phyloP scores from a whole-genome alignment of 2,113 vertebrate species.

The Sorex araneus region DNA sequence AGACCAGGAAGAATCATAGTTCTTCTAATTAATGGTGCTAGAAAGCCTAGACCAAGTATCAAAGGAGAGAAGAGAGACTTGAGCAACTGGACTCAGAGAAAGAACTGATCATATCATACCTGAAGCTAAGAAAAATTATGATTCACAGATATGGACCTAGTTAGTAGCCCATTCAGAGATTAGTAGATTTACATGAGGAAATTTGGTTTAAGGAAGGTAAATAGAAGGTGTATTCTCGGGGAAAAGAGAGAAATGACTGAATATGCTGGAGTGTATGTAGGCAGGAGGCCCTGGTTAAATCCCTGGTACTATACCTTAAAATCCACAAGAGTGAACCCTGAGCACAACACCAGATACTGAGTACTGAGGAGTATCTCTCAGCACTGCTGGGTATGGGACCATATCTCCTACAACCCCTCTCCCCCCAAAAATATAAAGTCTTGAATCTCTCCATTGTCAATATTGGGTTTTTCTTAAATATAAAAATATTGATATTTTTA shows the following conservation, averaged over 20 bases:
- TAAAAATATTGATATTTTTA: no score
- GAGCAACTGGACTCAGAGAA: background rate
- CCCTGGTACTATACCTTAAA: no score
- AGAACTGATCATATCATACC: background rate
- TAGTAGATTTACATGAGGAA: background rate
- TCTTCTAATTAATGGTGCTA: background rate
- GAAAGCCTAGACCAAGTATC: background rate
- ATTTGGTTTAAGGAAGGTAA: background rate
- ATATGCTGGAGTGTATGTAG: no score
- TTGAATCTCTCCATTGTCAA: background rate
- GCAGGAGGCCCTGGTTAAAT: no score
- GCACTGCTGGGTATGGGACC: no score
- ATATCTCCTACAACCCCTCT: no score
- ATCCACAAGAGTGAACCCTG: no score
- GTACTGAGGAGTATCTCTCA: no score
- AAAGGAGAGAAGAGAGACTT: background rate
- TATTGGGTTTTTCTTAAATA: background rate
- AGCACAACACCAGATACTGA: no score
- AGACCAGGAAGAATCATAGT: background rate
- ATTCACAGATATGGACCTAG: background rate
- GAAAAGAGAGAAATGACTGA: no score
- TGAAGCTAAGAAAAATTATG: constrained; percentile 11
- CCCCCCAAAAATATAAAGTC: background rate
- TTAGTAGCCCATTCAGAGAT: background rate
- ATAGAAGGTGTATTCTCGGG: background rate